Evolutionary conservation across 2,797 vertebrate genomes (phyloP).

Genomic region (Darevskia mixta): DNA sequence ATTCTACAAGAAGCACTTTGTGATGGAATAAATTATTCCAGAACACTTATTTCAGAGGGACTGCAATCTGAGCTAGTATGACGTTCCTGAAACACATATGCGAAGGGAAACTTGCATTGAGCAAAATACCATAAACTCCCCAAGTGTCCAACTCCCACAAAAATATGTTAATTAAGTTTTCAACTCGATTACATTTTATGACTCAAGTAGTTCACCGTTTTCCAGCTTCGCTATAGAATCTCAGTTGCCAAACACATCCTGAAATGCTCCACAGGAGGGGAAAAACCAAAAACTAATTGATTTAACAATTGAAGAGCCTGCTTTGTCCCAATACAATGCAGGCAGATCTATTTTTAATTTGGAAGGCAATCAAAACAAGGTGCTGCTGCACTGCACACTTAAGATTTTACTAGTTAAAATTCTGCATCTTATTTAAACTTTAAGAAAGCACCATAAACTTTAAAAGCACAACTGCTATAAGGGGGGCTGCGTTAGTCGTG

Average conservation of each 20-base stretch:
- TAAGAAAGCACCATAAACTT: not conserved
- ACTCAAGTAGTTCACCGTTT: not conserved
- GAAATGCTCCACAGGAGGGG: not conserved
- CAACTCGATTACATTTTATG: constrained; percentile 19
- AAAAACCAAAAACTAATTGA: no score
- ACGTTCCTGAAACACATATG: constrained; percentile 18
- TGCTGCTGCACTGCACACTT: not conserved
- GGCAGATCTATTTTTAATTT: not conserved
- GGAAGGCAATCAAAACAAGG: not conserved
- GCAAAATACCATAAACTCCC: constrained; percentile 1
- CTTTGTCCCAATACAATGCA: not conserved
- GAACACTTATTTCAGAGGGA: constrained; percentile 17
- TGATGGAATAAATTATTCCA: constrained; percentile 23
- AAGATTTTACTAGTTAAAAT: not conserved
- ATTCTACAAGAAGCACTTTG: not conserved
- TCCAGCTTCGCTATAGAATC: not conserved
- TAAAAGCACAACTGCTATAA: not conserved
- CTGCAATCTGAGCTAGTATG: not conserved
- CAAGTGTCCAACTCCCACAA: not conserved
- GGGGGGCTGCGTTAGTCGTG: not conserved
- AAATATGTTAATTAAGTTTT: not conserved
- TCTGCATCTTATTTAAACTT: not conserved
- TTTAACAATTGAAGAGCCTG: not conserved
- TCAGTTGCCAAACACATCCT: not conserved
- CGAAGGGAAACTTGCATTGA: constrained; percentile 9